phyloP scores from a whole-genome alignment of 2,888 invertebrate genomes.

The Sphaerophoria taeniata region DNA sequence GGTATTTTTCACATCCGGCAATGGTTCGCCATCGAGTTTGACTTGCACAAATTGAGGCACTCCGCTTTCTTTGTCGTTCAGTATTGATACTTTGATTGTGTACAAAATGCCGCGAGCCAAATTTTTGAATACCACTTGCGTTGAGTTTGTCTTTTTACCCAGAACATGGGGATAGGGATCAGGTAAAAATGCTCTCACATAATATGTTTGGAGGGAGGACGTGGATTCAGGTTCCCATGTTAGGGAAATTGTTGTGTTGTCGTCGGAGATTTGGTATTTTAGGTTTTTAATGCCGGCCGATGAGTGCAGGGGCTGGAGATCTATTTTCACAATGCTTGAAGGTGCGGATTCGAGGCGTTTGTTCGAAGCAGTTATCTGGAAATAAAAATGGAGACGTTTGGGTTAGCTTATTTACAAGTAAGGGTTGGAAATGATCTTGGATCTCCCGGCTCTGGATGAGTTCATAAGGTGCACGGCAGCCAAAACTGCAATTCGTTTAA shows the following conservation, averaged over 20 bases:
- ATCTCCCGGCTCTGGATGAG: too few relatives aligned
- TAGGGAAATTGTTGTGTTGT: conserved; percentile 84
- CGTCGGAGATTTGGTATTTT: conserved; percentile 79
- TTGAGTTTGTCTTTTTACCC: conserved; percentile 82
- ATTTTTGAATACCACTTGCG: conserved; percentile 81
- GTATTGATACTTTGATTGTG: conserved; percentile 83
- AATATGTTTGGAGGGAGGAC: conserved; percentile 85
- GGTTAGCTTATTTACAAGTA: too few relatives aligned
- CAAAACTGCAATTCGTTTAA: too few relatives aligned
- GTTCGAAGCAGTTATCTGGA: conserved; percentile 87
- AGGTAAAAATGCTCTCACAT: conserved; percentile 84
- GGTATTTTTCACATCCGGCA: conserved; percentile 77
- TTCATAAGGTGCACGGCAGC: too few relatives aligned
- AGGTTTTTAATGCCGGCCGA: conserved; percentile 43
- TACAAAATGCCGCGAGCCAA: conserved; percentile 84
- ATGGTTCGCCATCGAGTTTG: conserved; percentile 80
- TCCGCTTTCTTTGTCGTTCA: conserved; percentile 84
- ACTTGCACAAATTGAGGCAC: conserved; percentile 78
- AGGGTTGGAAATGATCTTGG: too few relatives aligned
- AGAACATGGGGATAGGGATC: conserved; percentile 85
- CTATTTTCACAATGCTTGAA: conserved; percentile 85
- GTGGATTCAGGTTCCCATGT: conserved; percentile 85
- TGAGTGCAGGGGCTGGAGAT: conserved; percentile 37
- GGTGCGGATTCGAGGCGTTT: conserved; percentile 85
- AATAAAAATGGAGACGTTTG: background rate